These are phyloP conservation scores for Galerucella nymphaeae DNA, from an alignment of 2,888 invertebrate genomes.

Conservation along the genomic window DNA sequence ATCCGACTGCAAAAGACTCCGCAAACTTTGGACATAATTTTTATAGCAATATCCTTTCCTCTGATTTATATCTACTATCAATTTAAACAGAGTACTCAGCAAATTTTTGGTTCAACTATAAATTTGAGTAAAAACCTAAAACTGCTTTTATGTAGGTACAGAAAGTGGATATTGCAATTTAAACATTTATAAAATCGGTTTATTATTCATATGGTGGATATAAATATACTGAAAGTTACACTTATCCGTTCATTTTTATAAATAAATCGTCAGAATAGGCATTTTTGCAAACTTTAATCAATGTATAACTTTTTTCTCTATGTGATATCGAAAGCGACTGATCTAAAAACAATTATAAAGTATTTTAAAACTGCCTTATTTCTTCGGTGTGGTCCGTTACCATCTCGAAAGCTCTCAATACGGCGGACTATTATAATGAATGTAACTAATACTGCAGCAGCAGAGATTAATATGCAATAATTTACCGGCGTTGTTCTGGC, in stretches of 20 bases:
- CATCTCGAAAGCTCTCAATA: constrained; percentile 61
- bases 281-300: neutral
- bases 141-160: constrained; percentile 58
- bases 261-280: neutral
- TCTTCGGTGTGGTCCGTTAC: constrained; percentile 55
- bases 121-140: constrained; percentile 56
- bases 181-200: constrained; percentile 48
- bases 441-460: constrained; percentile 66
- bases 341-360: constrained; percentile 14
- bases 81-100: constrained; percentile 62
- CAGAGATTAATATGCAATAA: constrained; percentile 67
- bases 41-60: constrained; percentile 60
- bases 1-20: constrained; percentile 60
- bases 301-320: neutral
- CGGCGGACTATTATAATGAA: constrained; percentile 64
- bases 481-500: constrained; percentile 63
- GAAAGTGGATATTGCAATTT: constrained; percentile 56
- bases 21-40: constrained; percentile 62
- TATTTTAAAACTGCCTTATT: constrained; percentile 48
- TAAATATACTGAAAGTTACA: constrained; percentile 15
- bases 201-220: constrained; percentile 35
- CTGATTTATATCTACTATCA: constrained; percentile 61
- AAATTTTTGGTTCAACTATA: constrained; percentile 59
- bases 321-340: neutral
- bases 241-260: neutral